A percentile compares a stretch with the other conserved stretches of the same genome.
These are phyloP conservation scores for Copidosoma aretas DNA, from an alignment of 2,888 invertebrate genomes.

Conservation along the genomic window DNA sequence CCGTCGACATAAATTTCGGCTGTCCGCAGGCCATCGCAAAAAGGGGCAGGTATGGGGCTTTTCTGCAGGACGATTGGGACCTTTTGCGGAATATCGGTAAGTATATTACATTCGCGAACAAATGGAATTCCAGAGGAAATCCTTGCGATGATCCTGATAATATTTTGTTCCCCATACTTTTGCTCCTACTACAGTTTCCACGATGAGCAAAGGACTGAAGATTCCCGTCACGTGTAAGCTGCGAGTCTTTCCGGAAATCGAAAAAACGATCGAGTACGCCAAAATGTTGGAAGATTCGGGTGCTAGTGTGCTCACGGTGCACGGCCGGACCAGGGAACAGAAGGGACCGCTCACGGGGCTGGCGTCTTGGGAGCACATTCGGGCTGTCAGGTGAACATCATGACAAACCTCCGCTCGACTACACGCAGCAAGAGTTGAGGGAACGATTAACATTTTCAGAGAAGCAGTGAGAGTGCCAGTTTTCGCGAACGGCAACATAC, in stretches of 20 bases:
- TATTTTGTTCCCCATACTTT: too few relatives aligned
- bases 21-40: conserved; percentile 98
- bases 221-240: conserved; percentile 98
- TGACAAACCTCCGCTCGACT: neutral
- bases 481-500: conserved; percentile 97
- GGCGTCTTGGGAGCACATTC: conserved; percentile 93
- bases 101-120: neutral
- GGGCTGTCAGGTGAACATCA: conserved; percentile 77
- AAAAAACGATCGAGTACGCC: conserved; percentile 90
- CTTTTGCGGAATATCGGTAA: conserved; percentile 82
- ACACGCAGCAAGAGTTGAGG: neutral
- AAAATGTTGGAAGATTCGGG: conserved; percentile 94
- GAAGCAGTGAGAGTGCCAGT: conserved; percentile 83
- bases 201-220: conserved; percentile 71
- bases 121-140: too few relatives aligned
- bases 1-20: conserved; percentile 95
- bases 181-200: conserved; percentile 65
- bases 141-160: too few relatives aligned
- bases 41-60: conserved; percentile 94
- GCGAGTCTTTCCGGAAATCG: conserved; percentile 84
- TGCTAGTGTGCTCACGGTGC: conserved; percentile 89
- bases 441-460: too few relatives aligned
- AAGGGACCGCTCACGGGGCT: conserved; percentile 95
- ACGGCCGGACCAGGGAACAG: conserved; percentile 94
- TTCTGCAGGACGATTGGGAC: conserved; percentile 95